These are phyloP conservation scores for Montipora capricornis DNA, from an alignment of 64 coral and sea anemone species.

Conservation along the genomic window DNA sequence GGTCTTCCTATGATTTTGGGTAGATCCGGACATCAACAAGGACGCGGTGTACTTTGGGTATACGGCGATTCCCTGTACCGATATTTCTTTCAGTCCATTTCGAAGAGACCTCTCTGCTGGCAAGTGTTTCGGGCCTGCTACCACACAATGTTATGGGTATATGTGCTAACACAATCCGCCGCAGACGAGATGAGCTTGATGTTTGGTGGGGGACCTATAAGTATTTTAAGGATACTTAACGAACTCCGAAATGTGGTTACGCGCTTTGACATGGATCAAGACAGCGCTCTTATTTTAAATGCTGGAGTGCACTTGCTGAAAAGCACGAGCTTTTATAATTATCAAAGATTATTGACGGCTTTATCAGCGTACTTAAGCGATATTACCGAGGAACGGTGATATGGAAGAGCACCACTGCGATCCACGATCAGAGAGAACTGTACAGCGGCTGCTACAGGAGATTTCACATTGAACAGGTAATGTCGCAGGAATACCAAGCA, in stretches of 20 bases:
- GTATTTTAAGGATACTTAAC: constrained; percentile 81
- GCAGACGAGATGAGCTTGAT: constrained; percentile 82
- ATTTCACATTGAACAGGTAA: constrained; percentile 93
- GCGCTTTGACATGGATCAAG: constrained; percentile 78
- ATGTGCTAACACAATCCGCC: constrained; percentile 72
- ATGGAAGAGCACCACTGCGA: constrained; percentile 87
- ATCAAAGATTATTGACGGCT: constrained; percentile 90
- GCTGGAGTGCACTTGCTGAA: constrained; percentile 91
- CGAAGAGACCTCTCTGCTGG: constrained; percentile 67
- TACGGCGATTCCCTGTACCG: constrained; percentile 90
- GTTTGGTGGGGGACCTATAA: constrained; percentile 77
- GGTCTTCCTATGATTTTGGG: constrained; percentile 13
- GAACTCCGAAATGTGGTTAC: constrained; percentile 73
- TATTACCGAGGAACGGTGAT: constrained; percentile 86
- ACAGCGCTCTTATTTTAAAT: constrained; percentile 86
- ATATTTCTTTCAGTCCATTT: constrained; percentile 81
- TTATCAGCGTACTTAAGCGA: constrained; percentile 67
- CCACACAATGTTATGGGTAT: constrained; percentile 96
- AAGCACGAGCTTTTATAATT: constrained; percentile 88
- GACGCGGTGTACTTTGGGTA: constrained; percentile 86
- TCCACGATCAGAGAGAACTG: constrained; percentile 79
- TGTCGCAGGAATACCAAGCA: not conserved
- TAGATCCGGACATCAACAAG: constrained; percentile 71
- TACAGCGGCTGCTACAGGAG: constrained; percentile 89
- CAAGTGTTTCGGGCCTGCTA: constrained; percentile 87